Base-by-base conservation (phyloP, 2,113 vertebrate genomes). In the Tautogolabrus adspersus region DNA sequence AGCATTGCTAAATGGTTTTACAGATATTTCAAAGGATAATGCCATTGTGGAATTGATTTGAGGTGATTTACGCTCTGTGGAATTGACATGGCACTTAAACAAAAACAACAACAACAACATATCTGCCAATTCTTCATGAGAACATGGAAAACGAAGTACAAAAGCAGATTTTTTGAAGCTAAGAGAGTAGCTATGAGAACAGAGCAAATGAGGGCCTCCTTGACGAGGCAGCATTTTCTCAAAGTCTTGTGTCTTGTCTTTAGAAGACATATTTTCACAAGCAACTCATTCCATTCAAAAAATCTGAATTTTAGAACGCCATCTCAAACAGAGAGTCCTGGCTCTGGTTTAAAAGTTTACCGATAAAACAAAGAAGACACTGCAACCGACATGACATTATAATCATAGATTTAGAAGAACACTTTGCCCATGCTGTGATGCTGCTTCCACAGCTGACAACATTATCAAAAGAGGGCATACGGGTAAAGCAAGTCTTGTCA, bases 161-260 rank as follows among this genome's bases (percentile, higher is more conserved):
- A 66, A 55, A 58, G 60, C 71, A 40, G 67, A 58, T 71, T 77
- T 76, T 4, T 75, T 84, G 73, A 81, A 57, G 70, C 49, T 66
- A 63, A 79, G 66, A 61, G 19, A 19, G 84, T 84, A 57, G 76
- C 81, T 74, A 81, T 84, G 75, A 84, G 81, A 84, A 88, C 81
- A 46, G 65, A 74, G 63, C 70, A 68, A 58, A 77, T 47, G 49
- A 68, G 66, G 83, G 49, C 68, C 65, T 47, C 77, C 59, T 84
- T 79, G 37, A 82, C 71, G 61, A 30, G 55, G 65, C 19, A 67
- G 58, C 61, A 37, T 75, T 84, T 83, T 42, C 51, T 78, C 40
- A 79, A 54, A 58, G 69, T 30, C 57, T 42, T 10, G 3, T 9
- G 9, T 10, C 40, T 42, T 42, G 11, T 42, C 3, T 42, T 42